Conservation (phyloP, 2,113 vertebrate species). For the Actenoides lindsayi region DNA sequence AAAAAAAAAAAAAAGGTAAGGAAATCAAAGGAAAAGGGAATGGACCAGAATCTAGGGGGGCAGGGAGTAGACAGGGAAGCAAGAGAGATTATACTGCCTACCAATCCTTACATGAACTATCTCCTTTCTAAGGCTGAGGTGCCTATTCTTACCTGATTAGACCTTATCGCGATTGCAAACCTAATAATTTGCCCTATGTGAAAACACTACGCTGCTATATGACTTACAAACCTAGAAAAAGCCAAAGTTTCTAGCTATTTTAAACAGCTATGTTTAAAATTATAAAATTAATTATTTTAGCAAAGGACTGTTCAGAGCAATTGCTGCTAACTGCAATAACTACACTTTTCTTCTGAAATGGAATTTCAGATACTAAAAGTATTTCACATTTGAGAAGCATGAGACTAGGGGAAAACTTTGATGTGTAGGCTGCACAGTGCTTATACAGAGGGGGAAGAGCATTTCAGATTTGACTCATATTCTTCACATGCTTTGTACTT, state of each 20-base stretch:
- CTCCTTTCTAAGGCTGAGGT: background rate
- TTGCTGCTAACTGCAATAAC: background rate
- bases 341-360: background rate
- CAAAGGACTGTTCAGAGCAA: background rate
- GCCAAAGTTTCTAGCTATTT: background rate
- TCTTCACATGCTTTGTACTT: background rate
- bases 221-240: background rate
- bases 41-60: background rate
- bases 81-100: background rate
- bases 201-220: background rate
- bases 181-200: background rate
- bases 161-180: background rate
- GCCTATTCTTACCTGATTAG: background rate
- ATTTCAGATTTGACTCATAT: slow-evolving; percentile 7
- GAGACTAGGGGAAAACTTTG: slow-evolving; percentile 21
- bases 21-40: background rate
- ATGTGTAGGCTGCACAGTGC: slow-evolving; percentile 13
- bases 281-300: background rate
- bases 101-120: background rate
- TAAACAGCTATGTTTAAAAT: background rate
- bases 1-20: background rate
- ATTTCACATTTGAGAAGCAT: slow-evolving; percentile 22
- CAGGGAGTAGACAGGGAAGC: background rate
- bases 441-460: background rate
- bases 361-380: background rate